phyloP scores from a whole-genome alignment of 2,113 vertebrate genomes.

The Chauna torquata region DNA sequence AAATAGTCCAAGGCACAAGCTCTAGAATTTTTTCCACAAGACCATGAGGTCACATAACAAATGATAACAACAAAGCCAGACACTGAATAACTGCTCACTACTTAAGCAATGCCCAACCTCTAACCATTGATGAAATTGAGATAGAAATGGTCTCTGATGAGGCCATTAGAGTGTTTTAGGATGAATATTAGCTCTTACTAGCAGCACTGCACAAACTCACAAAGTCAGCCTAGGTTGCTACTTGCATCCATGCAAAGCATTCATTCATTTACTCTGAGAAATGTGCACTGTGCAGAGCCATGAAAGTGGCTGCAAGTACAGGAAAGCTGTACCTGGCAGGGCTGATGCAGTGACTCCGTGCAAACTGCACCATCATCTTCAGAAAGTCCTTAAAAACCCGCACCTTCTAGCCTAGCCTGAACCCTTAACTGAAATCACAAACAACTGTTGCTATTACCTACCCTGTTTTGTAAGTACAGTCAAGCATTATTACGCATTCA shows the following conservation, averaged over 20 bases:
- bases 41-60: background rate
- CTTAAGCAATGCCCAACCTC: background rate
- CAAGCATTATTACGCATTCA: background rate
- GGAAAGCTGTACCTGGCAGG: background rate
- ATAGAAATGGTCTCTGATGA: background rate
- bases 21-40: background rate
- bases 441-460: background rate
- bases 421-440: background rate
- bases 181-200: background rate
- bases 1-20: background rate
- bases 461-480: background rate
- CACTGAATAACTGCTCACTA: background rate
- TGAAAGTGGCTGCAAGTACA: background rate
- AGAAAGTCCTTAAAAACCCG: background rate
- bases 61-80: background rate
- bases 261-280: background rate
- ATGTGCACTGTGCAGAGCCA: fast-evolving
- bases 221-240: background rate
- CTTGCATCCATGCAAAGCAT: background rate
- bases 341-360: background rate
- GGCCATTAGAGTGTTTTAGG: background rate
- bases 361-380: background rate
- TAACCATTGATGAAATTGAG: background rate
- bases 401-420: background rate
- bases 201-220: background rate